A percentile compares a stretch with the other conserved stretches of the same genome.
Conservation (phyloP, 2,888 invertebrate genomes). For the Drosophila suboccidentalis region DNA sequence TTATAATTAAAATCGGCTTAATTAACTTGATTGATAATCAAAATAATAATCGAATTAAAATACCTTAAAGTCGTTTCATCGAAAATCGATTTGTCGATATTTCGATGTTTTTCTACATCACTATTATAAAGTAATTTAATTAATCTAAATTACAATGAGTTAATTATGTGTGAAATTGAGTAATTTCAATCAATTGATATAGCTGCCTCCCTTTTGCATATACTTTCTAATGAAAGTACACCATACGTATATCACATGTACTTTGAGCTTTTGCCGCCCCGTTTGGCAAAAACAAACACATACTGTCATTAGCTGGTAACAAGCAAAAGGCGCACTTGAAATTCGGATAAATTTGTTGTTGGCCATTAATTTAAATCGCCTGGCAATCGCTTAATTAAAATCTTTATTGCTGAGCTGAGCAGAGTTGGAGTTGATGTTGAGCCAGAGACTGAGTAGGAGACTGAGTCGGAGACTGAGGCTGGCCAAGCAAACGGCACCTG, state of each 20-base stretch:
- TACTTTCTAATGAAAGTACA: constrained; percentile 22
- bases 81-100: too few species aligned
- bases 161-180: neutral
- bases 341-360: constrained; percentile 42
- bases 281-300: constrained; percentile 16
- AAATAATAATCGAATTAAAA: too few species aligned
- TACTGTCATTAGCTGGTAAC: constrained; percentile 48
- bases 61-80: too few species aligned
- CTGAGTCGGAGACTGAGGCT: neutral
- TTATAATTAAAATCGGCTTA: too few species aligned
- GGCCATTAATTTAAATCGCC: constrained; percentile 59
- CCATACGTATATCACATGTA: neutral
- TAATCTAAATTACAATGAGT: neutral
- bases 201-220: neutral
- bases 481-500: constrained; percentile 32
- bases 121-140: constrained; percentile 1
- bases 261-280: constrained; percentile 45
- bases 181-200: neutral
- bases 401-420: constrained; percentile 65
- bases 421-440: constrained; percentile 1
- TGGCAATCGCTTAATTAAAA: constrained; percentile 80
- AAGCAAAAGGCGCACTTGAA: constrained; percentile 57
- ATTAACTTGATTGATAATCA: too few species aligned
- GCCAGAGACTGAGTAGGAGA: neutral
- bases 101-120: too few species aligned